Percentiles rank a stretch among this genome's conserved stretches.
Conservation (phyloP, 2,113 vertebrate species). For the Perca schrenkii region DNA sequence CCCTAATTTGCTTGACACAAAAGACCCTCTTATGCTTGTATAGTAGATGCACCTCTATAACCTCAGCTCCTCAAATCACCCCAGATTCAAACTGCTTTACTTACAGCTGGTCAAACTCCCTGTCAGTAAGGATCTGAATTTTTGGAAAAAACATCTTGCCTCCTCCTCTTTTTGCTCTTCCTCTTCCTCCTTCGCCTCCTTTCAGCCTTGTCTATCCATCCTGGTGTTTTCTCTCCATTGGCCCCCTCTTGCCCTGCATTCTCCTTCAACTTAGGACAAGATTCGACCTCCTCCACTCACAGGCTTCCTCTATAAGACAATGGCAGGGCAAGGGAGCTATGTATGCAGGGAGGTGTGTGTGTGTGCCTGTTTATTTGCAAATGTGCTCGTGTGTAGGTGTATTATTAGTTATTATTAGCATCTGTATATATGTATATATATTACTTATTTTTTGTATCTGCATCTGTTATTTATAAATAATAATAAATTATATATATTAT, state of each 20-base stretch:
- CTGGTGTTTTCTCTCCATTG: no score
- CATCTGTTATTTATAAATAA: not conserved
- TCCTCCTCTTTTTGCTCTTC: constrained; percentile 13
- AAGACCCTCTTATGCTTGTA: not conserved
- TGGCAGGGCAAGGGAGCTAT: constrained; percentile 54
- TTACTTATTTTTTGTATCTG: not conserved
- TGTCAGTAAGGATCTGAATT: constrained; percentile 7
- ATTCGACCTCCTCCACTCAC: constrained; percentile 38
- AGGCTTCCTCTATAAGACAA: constrained; percentile 76
- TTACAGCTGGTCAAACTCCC: not conserved
- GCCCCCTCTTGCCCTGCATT: constrained; percentile 19
- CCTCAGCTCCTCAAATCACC: not conserved
- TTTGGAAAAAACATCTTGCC: constrained; percentile 36
- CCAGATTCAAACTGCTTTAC: not conserved
- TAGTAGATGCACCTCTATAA: no score
- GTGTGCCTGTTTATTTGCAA: not conserved
- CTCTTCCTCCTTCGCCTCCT: constrained; percentile 14
- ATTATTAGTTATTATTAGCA: not conserved
- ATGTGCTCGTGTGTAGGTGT: not conserved
- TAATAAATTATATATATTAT: not conserved
- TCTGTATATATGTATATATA: not conserved
- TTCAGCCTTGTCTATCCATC: constrained; percentile 37
- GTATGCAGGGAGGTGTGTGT: constrained; percentile 5
- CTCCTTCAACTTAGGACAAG: constrained; percentile 45
- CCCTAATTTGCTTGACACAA: not conserved